These are phyloP conservation scores for Drymodes brunneopygia DNA, from an alignment of 2,113 vertebrate genomes.

Conservation along the genomic window DNA sequence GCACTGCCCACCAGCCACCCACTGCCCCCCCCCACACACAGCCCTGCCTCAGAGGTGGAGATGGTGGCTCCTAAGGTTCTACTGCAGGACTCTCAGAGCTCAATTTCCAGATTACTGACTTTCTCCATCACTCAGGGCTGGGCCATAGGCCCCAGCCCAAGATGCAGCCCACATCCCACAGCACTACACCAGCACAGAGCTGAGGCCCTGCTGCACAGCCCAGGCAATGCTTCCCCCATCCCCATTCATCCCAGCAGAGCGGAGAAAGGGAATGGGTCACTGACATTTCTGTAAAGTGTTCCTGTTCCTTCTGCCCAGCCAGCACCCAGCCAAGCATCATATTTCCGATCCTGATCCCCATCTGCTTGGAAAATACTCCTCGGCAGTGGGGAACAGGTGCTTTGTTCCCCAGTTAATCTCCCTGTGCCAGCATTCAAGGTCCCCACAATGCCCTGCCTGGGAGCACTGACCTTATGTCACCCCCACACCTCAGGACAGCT, in stretches of 20 bases:
- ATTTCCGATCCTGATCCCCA: background rate
- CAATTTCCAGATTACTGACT: accelerated
- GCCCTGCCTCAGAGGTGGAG: background rate
- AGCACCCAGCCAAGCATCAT: accelerated
- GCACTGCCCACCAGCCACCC: background rate
- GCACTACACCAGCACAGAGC: background rate
- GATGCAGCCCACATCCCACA: accelerated
- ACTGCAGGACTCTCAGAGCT: background rate
- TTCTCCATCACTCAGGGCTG: background rate
- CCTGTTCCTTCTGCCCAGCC: background rate
- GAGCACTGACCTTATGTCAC: background rate
- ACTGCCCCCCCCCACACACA: background rate
- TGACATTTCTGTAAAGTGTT: background rate
- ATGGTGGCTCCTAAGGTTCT: background rate
- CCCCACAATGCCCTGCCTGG: accelerated
- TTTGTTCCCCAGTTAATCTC: background rate
- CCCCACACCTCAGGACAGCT: background rate
- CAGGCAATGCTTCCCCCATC: background rate
- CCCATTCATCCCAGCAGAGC: background rate
- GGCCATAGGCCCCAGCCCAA: background rate
- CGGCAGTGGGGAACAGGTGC: accelerated
- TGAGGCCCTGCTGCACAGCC: background rate
- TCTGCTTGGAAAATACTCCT: background rate
- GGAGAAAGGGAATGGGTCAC: background rate
- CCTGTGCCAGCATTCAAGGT: background rate